Evolutionary conservation across 1,140 invertebrate genomes (phyloP).

Genomic region (roundworm (Caenorhabditis elegans)): DNA sequence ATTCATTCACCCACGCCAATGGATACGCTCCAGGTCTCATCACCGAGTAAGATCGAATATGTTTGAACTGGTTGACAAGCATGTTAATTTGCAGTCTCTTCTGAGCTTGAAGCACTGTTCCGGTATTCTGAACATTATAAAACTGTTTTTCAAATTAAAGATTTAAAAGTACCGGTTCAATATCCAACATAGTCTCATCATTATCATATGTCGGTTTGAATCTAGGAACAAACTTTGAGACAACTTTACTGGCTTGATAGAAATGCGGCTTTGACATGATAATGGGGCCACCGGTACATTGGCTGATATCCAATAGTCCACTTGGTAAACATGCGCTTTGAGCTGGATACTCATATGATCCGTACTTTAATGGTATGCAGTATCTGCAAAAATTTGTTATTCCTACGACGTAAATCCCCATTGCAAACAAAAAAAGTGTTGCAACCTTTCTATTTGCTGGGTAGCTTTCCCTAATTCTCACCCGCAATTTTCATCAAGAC

Average conservation of each 20-base stretch:
- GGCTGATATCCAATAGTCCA: constrained; percentile 42
- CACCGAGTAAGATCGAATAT: constrained; percentile 35
- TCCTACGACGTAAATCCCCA: no score
- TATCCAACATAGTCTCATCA: constrained; percentile 44
- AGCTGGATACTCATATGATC: constrained; percentile 23
- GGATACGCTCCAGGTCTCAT: constrained; percentile 46
- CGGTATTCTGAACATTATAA: constrained; percentile 34
- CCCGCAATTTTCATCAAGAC: constrained; percentile 4
- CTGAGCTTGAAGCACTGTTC: constrained; percentile 44
- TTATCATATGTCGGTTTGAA: constrained; percentile 45
- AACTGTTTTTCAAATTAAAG: not conserved
- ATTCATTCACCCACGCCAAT: constrained; percentile 43
- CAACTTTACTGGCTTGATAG: constrained; percentile 33
- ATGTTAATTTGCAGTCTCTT: constrained; percentile 47
- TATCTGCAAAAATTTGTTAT: constrained; percentile 6
- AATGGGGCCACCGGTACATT: constrained; percentile 35
- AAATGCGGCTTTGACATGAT: constrained; percentile 46
- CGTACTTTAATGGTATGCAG: constrained; percentile 29
- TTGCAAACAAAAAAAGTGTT: not conserved
- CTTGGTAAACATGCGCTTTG: constrained; percentile 33
- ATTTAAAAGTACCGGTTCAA: constrained; percentile 39
- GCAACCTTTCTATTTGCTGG: not conserved
- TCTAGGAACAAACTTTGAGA: constrained; percentile 33
- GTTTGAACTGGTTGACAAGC: constrained; percentile 32
- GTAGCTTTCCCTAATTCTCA: not conserved